A percentile compares a stretch with the other conserved stretches of the same genome.
Conservation (phyloP, 2,113 vertebrate genomes). For the Polyodon spathula region DNA sequence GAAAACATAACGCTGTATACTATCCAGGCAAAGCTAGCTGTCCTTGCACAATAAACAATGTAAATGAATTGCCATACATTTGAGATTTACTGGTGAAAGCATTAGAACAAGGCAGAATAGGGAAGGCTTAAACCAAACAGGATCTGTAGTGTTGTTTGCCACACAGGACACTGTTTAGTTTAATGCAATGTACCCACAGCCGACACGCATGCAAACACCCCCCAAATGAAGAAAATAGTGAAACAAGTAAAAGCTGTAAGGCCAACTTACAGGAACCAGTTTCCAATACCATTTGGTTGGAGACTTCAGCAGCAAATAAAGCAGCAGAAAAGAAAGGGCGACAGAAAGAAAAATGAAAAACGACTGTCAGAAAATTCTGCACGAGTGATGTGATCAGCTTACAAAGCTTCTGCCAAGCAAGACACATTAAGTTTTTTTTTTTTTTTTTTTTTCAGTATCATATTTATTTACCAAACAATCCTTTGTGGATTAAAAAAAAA, state of each 20-base stretch:
- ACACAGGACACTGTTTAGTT: background rate
- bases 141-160: background rate
- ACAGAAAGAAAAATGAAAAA: conserved; percentile 34
- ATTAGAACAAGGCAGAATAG: background rate
- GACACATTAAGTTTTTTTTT: too few relatives aligned
- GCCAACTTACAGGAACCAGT: conserved; percentile 97
- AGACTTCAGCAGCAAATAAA: conserved; percentile 70
- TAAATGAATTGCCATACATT: too few relatives aligned
- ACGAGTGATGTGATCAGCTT: background rate
- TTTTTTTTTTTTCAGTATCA: too few relatives aligned
- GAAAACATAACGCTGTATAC: too few relatives aligned
- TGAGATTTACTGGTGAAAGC: too few relatives aligned
- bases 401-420: background rate
- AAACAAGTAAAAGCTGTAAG: conserved; percentile 38
- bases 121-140: background rate
- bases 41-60: too few relatives aligned
- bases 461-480: too few relatives aligned
- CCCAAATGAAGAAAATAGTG: conserved; percentile 26
- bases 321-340: conserved; percentile 49
- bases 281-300: conserved; percentile 99
- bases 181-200: conserved; percentile 12
- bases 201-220: conserved; percentile 31
- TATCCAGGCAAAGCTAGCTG: too few relatives aligned
- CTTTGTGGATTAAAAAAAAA: too few relatives aligned
- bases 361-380: conserved; percentile 29